Base-by-base conservation (phyloP, 2,797 vertebrate species). In the Lophotriccus pileatus region DNA sequence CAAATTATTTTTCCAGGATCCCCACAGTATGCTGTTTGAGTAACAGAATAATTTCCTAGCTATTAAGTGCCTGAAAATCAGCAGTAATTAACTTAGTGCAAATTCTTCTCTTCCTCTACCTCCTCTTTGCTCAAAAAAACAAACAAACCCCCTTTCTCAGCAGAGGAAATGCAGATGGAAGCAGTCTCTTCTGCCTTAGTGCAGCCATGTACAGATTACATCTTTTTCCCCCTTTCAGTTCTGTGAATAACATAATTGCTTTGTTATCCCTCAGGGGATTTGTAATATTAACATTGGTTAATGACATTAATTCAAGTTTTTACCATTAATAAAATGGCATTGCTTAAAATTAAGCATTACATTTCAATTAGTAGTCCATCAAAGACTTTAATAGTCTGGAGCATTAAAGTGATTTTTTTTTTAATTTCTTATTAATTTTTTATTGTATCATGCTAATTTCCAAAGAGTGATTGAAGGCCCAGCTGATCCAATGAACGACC, bases 281-380 rank as follows among this genome's bases (percentile, higher is more conserved):
- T 97, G 95, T 95, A 97, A 95, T 94, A 96, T 95, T 96, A 96
- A 96, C 92, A 93, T 90, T 96, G 88, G 93, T 94, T 97, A 97
- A 97, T 97, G 94, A 95, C 93, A 94, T 96, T 97, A 97, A 97
- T 97, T 97, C 93, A 94, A 96, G 94, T 90, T 97, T 97, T 97
- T 97, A 81, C 91, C 95, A 94, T 97, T 97, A 97, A 97, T 97
- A 97, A 96, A 97, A 97, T 84, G 73, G 80, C 92, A 79, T 93
- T 95, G 91, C 93, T 95, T 96, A 96, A 94, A 97, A 97, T 97
- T 95, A 97, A 96, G 93, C 89, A 93, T 96, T 95, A 95, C 91
- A 87, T 97, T 97, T 95, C 97, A 97, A 96, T 97, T 97, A 97
- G 94, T 82, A 94, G 95, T 94, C 93, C 83, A 89, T 96, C 84